Conservation (phyloP, 2,797 vertebrate species). For the Myotis pilosus region DNA sequence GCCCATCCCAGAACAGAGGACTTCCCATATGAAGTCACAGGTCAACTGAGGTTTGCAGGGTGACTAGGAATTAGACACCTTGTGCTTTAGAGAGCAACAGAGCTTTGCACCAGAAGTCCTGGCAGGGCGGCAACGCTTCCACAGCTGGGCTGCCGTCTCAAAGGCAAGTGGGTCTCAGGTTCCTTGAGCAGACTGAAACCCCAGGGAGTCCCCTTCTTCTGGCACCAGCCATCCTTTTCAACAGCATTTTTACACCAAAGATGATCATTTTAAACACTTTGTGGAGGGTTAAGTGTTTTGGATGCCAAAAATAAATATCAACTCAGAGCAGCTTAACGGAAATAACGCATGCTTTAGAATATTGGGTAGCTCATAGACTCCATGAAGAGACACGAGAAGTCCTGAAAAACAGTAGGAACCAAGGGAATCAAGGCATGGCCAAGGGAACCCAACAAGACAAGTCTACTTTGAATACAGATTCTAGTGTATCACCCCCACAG, state of each 20-base stretch:
- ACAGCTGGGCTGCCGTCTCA: too few relatives aligned
- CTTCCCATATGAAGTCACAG: neutral
- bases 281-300: neutral
- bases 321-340: neutral
- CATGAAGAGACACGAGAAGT: neutral
- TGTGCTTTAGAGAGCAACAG: neutral
- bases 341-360: neutral
- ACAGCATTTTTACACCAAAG: neutral
- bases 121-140: neutral
- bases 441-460: neutral
- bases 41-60: neutral
- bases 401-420: neutral
- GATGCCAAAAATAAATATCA: slow-evolving; percentile 10
- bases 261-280: neutral
- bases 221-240: neutral
- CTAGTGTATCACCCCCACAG: neutral
- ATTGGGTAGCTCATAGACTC: neutral
- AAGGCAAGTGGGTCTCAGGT: neutral
- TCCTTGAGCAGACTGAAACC: neutral
- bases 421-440: neutral
- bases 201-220: neutral
- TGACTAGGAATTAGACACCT: neutral
- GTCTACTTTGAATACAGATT: neutral
- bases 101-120: neutral
- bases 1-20: neutral